Evolutionary conservation across 2,888 invertebrate genomes (phyloP), one percentile per base, ranked within the genome.

Genomic region (Exephanes ischioxanthus): DNA sequence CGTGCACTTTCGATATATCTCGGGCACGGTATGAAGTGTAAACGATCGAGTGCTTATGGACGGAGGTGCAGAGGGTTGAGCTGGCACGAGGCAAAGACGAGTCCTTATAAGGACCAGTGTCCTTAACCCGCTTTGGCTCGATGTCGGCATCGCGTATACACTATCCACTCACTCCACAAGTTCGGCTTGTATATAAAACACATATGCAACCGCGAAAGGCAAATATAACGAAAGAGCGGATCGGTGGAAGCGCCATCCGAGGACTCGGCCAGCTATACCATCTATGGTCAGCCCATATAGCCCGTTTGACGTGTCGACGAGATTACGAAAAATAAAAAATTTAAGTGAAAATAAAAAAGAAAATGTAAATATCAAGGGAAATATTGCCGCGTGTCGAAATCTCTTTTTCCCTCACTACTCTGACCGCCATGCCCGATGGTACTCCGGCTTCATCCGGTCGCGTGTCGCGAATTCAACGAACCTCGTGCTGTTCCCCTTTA

Each of bases 31-130:
- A 55, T 30, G 9, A 85, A 84, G 86, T 75, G 66, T 33, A 72
- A 86, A 85, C 76, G 83, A 77, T 83, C 86, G 41, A 83, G 85
- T 80, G 85, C 82, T 48, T 87, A 86, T 87, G 86, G 61, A 75
- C 37, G n/a, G 61, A 82, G 83, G 72, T 70, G 72, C 41, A 76
- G 71, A 77, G 66, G 80, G 73, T 73, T 78, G 82, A 80, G 86
- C 72, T 82, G 83, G 82, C 86, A 89, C 88, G 89, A 90, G 89
- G 88, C 90, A 92, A 92, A 93, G 91, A 91, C 89, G 90, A 87
- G 89, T 92, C 93, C 93, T 94, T 94, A 93, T 93, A 93, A 92
- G 92, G 93, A 92, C 87, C 88, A 90, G 89, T 90, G 94, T 94
- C 94, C 94, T 94, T 94, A 94, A 94, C 94, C 94, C 91, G 93